Evolutionary conservation across 2,113 vertebrate genomes (phyloP).

Genomic region (Anarhynchus alexandrinus): DNA sequence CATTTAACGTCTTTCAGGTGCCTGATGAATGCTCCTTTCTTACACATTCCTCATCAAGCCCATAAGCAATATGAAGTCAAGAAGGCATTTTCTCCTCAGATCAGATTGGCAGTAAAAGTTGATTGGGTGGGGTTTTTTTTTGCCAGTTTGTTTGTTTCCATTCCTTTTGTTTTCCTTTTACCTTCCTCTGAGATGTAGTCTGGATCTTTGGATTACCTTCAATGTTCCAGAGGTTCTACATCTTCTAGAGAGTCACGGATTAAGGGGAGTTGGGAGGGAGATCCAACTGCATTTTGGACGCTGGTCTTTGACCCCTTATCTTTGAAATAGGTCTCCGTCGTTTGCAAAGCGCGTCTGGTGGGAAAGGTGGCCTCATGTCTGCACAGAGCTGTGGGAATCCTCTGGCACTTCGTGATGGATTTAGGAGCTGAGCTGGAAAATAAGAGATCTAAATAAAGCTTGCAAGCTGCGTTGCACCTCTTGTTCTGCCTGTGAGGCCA

Average conservation of each 20-base stretch:
- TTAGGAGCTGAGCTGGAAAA: not conserved
- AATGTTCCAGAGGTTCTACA: not conserved
- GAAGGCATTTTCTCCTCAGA: not conserved
- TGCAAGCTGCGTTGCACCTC: not conserved
- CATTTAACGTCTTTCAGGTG: not conserved
- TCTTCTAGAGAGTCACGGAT: not conserved
- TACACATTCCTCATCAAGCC: not conserved
- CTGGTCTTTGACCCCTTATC: accelerated
- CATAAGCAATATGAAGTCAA: not conserved
- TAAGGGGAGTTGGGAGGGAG: not conserved
- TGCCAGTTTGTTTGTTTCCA: not conserved
- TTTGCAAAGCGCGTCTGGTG: not conserved
- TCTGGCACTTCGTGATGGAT: not conserved
- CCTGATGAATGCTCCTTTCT: not conserved
- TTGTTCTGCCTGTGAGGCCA: not conserved
- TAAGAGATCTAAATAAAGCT: not conserved
- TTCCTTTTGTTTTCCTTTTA: not conserved
- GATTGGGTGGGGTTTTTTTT: accelerated
- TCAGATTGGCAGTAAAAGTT: not conserved
- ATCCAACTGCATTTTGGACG: not conserved
- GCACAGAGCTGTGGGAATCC: not conserved
- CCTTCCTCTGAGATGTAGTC: not conserved
- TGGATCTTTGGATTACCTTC: not conserved
- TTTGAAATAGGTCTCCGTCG: not conserved
- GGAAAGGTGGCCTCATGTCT: not conserved